Evolutionary conservation across 2,888 invertebrate species (phyloP), one percentile per base, ranked within the genome.

Genomic region (Aphodius sticticus): DNA sequence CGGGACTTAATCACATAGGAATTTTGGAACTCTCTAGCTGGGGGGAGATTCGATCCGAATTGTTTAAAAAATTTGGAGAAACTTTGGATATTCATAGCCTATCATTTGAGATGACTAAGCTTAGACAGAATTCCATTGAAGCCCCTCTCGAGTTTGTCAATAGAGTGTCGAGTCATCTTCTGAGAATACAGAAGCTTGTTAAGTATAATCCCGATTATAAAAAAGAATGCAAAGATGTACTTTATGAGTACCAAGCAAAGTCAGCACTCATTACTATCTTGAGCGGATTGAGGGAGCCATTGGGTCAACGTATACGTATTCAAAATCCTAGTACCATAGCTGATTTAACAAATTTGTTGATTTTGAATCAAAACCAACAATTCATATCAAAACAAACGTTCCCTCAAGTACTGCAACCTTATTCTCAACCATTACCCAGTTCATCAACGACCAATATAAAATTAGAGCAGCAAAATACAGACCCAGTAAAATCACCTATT

Each of bases 181-280:
- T 71, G 12, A 2, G 71, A 3, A 15, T 71, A 16, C 71, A 71
- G 15, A 71, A 16, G 6, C 15, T 71, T 6, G 15, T 71, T 71
- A 71, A 71, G 7, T 71, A 71, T 16, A 71, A 16, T 16, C 6
- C 6, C 12, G 7, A 71, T 16, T 71, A 71, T 16, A 12, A 4
- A 4, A 12, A 15, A 71, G 2, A 6, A 4, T 71, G 71, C 16
- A 71, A 71, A 71, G 71, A 71, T 16, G 16, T 71, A 4, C n/a
- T 71, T 2, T 15, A 16, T 15, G 71, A 71, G 15, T 71, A 71
- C 15, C 71, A 71, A 6, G n/a, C 71, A 26, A 71, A 71, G 6
- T 71, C 71, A 4, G 71, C 71, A 12, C 16, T 71, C 5, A 71
- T 71, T 71, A 71, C 71, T 12, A 71, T 71, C 12, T 71, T 71